These are phyloP conservation scores for Lepidurus arcticus DNA, from an alignment of 1,140 invertebrate genomes.

Conservation along the genomic window DNA sequence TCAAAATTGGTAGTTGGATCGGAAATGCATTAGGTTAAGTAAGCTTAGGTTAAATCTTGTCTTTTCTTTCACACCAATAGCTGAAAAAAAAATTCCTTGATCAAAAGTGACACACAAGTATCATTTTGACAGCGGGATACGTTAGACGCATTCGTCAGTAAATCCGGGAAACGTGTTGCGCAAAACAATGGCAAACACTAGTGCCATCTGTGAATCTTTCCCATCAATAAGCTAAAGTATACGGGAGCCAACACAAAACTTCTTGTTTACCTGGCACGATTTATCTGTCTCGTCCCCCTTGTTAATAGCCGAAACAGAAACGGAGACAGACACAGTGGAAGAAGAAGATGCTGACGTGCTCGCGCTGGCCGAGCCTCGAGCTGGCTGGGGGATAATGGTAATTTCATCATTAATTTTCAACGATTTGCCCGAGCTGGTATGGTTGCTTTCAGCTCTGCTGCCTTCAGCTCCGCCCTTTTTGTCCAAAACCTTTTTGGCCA, in stretches of 20 bases:
- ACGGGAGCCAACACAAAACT: not conserved
- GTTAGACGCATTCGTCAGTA: no score
- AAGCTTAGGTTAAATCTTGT: no score
- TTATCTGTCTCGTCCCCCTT: not conserved
- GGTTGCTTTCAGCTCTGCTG: slow-evolving; percentile 23
- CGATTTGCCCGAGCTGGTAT: slow-evolving; percentile 55
- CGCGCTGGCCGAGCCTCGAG: slow-evolving; percentile 39
- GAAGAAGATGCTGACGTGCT: slow-evolving; percentile 26
- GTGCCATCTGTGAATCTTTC: no score
- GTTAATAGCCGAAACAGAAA: not conserved
- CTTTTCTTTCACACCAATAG: no score
- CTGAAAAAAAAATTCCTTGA: no score
- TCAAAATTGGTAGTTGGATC: no score
- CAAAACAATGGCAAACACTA: no score
- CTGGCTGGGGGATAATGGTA: slow-evolving; percentile 82
- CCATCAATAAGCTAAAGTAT: no score
- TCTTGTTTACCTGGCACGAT: not conserved
- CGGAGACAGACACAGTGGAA: slow-evolving; percentile 15
- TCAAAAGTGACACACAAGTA: no score
- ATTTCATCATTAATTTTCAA: slow-evolving; percentile 88
- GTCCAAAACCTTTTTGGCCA: slow-evolving; percentile 70
- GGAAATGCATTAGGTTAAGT: no score
- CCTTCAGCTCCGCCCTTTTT: slow-evolving; percentile 25
- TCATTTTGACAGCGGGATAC: no score
- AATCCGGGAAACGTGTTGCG: no score